A percentile compares a stretch with the other conserved stretches of the same genome.
These are phyloP conservation scores for Oxyura jamaicensis DNA, from an alignment of 2,113 vertebrate species.

Conservation along the genomic window DNA sequence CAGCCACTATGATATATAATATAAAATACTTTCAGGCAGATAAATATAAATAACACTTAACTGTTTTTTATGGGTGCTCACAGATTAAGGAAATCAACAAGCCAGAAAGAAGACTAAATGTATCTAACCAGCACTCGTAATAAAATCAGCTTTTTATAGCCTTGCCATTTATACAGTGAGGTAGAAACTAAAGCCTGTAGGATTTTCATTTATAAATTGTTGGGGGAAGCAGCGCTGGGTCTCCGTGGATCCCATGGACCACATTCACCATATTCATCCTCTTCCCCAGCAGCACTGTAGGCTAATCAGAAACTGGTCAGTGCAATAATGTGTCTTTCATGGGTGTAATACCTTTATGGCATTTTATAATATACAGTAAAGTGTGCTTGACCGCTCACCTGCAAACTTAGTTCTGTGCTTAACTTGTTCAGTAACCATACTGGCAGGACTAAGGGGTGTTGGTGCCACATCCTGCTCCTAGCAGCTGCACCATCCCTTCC, in stretches of 20 bases:
- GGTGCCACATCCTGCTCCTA: not conserved
- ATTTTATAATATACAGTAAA: not conserved
- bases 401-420: not conserved
- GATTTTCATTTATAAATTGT: not conserved
- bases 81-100: slow-evolving; percentile 5
- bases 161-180: not conserved
- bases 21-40: not conserved
- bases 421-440: not conserved
- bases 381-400: fast-evolving
- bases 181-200: not conserved
- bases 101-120: not conserved
- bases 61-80: not conserved
- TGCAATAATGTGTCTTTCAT: not conserved
- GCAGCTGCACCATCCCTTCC: not conserved
- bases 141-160: slow-evolving; percentile 5
- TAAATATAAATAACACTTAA: not conserved
- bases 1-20: slow-evolving; percentile 28
- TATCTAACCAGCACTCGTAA: not conserved
- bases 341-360: not conserved
- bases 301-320: not conserved
- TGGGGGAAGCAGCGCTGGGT: not conserved
- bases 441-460: not conserved
- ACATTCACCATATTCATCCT: not conserved
- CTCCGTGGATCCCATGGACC: not conserved
- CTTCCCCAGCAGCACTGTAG: not conserved